These are phyloP conservation scores for Formica selysi DNA, from an alignment of 1,140 invertebrate species.

Conservation along the genomic window DNA sequence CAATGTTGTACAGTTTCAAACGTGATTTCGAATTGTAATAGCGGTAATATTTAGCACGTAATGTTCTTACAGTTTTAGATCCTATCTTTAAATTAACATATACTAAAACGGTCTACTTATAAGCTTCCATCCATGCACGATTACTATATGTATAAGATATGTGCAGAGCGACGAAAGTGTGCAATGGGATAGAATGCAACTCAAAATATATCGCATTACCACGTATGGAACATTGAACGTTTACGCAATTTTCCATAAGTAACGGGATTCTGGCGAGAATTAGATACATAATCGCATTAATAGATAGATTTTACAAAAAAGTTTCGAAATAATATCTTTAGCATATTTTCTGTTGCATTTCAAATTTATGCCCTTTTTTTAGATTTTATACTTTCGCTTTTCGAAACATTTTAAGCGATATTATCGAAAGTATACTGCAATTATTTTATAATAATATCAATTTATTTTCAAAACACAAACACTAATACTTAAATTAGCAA, in stretches of 20 bases:
- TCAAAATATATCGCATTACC: slow-evolving; percentile 7
- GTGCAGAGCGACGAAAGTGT: slow-evolving; percentile 13
- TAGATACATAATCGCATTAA: slow-evolving; percentile 31
- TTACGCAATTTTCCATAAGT: slow-evolving; percentile 37
- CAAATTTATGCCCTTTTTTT: slow-evolving; percentile 5
- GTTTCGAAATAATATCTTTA: slow-evolving; percentile 38
- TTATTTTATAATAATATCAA: slow-evolving; percentile 12
- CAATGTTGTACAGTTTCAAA: slow-evolving; percentile 8
- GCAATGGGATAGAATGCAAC: slow-evolving; percentile 40
- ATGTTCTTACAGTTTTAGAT: slow-evolving; percentile 57
- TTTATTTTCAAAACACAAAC: not conserved
- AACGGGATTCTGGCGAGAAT: not conserved
- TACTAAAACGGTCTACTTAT: slow-evolving; percentile 58
- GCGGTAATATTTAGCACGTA: slow-evolving; percentile 58
- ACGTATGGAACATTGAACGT: slow-evolving; percentile 15
- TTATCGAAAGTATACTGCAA: not conserved
- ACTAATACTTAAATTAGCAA: not conserved
- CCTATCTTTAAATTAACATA: slow-evolving; percentile 56
- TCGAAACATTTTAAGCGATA: not conserved
- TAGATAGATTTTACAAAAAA: slow-evolving; percentile 38
- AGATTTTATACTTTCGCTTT: slow-evolving; percentile 42
- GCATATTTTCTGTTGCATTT: slow-evolving; percentile 24
- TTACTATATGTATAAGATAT: slow-evolving; percentile 35
- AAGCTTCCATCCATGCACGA: slow-evolving; percentile 60
- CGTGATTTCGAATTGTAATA: slow-evolving; percentile 61